These are phyloP conservation scores for Naso thynnoides DNA, from an alignment of 2,797 vertebrate species.

Conservation along the genomic window DNA sequence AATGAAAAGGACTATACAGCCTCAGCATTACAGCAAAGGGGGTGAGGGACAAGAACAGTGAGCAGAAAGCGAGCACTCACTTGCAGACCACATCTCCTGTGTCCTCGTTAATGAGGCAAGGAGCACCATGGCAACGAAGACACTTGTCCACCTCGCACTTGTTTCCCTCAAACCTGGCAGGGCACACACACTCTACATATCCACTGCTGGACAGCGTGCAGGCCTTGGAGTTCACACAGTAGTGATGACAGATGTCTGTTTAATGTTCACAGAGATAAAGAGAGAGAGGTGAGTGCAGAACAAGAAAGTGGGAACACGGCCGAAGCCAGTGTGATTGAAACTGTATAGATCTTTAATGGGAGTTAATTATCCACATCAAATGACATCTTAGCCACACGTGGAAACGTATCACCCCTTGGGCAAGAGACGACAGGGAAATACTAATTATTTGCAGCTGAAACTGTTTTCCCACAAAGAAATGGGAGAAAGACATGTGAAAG, in stretches of 20 bases:
- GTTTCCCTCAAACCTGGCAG: constrained; percentile 91
- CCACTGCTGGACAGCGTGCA: constrained; percentile 93
- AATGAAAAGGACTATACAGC: constrained; percentile 30
- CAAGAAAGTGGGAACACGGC: constrained; percentile 59
- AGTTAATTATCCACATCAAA: constrained; percentile 85
- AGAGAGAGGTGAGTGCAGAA: constrained; percentile 37
- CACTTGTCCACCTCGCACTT: constrained; percentile 97
- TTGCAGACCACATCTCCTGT: constrained; percentile 93
- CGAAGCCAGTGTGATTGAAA: constrained; percentile 75
- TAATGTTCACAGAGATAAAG: constrained; percentile 42
- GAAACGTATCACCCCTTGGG: constrained; percentile 78
- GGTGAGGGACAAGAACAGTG: constrained; percentile 21
- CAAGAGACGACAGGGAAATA: constrained; percentile 66
- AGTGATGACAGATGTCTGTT: constrained; percentile 92
- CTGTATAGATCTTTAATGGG: constrained; percentile 78
- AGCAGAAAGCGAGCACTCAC: constrained; percentile 84
- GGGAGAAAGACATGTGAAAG: constrained; percentile 70
- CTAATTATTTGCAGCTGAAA: constrained; percentile 76
- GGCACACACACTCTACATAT: constrained; percentile 94
- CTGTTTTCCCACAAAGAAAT: constrained; percentile 72
- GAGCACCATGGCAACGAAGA: constrained; percentile 92
- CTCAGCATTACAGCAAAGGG: constrained; percentile 1
- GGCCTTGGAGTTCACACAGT: constrained; percentile 96
- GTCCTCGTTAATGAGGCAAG: constrained; percentile 91
- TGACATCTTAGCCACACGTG: constrained; percentile 79